phyloP scores from a whole-genome alignment of 2,113 vertebrate genomes.

The Oxyruncus cristatus region DNA sequence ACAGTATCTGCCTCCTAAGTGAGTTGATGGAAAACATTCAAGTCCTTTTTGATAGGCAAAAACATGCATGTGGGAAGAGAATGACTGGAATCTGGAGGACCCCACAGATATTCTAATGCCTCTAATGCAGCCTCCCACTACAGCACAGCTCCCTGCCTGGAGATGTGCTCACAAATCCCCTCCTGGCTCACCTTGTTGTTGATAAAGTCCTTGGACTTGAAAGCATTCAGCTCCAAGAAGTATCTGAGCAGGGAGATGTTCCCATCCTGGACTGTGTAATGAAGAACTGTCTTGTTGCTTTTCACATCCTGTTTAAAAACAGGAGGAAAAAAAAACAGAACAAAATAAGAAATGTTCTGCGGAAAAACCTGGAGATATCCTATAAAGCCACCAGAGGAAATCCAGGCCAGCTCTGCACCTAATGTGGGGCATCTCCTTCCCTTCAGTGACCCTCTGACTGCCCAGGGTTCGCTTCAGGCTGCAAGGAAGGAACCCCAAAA shows the following conservation, averaged over 20 bases:
- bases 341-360: not conserved
- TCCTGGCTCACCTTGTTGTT: slow-evolving; percentile 33
- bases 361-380: not conserved
- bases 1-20: not conserved
- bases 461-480: not conserved
- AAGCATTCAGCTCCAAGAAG: slow-evolving; percentile 50
- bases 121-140: not conserved
- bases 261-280: slow-evolving; percentile 46
- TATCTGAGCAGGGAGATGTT: slow-evolving; percentile 42
- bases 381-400: not conserved
- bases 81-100: not conserved
- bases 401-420: not conserved
- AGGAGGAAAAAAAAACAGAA: not conserved
- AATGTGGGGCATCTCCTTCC: not conserved
- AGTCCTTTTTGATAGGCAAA: not conserved
- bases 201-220: slow-evolving; percentile 29
- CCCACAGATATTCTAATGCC: not conserved
- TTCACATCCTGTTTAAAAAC: slow-evolving; percentile 49
- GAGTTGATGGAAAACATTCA: not conserved
- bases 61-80: not conserved
- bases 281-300: slow-evolving; percentile 56
- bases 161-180: not conserved
- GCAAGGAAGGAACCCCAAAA: not conserved
- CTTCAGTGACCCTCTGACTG: not conserved
- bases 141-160: not conserved